phyloP scores from a whole-genome alignment of 2,113 vertebrate genomes.

The Hippocampus barbouri region DNA sequence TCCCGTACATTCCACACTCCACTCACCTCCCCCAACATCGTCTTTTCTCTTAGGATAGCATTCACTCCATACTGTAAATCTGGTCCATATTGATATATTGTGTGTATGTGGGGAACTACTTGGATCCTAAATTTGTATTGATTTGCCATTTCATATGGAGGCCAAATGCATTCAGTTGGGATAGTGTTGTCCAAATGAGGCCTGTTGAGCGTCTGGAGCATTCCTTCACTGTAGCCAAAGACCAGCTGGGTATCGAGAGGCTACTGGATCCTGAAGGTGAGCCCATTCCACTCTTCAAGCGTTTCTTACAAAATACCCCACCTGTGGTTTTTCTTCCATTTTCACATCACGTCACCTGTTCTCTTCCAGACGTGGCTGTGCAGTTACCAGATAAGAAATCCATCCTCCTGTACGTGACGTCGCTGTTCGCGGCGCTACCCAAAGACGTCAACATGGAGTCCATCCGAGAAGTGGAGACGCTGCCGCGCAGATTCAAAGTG shows the following conservation, averaged over 20 bases:
- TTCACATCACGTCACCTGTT: background rate
- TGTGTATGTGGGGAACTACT: background rate
- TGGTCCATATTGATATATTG: background rate
- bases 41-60: conserved; percentile 2
- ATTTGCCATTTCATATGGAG: conserved; percentile 62
- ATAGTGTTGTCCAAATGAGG: conserved; percentile 75
- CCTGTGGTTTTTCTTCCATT: background rate
- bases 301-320: background rate
- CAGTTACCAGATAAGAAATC: conserved; percentile 97
- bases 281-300: background rate
- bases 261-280: conserved; percentile 92
- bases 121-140: background rate
- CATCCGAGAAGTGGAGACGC: conserved; percentile 91
- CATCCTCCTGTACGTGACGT: conserved; percentile 98
- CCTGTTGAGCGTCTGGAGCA: conserved; percentile 84
- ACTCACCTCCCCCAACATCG: conserved; percentile 18
- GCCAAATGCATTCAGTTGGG: conserved; percentile 86
- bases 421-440: conserved; percentile 93
- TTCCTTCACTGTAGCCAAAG: conserved; percentile 86
- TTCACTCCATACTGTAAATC: background rate
- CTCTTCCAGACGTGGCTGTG: conserved; percentile 86
- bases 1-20: conserved; percentile 60
- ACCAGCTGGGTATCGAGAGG: conserved; percentile 86
- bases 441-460: conserved; percentile 94
- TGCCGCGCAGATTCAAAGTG: conserved; percentile 86